Conservation (phyloP, 2,797 vertebrate genomes). For the Bucorvus abyssinicus region DNA sequence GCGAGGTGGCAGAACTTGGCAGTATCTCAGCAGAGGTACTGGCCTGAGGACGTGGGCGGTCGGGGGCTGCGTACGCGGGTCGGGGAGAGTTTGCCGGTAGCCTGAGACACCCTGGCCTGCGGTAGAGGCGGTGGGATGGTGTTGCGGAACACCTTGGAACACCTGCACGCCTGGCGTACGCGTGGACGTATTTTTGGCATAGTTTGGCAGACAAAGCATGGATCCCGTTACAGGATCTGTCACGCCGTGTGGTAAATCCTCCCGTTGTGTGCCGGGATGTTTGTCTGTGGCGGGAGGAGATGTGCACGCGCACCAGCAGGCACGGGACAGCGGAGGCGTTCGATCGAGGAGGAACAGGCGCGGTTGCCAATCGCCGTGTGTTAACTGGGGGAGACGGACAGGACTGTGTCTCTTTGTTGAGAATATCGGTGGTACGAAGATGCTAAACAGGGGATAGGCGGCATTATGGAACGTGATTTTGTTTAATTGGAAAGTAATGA, state of each 20-base stretch:
- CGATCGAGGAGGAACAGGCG: fast-evolving
- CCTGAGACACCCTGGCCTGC: fast-evolving
- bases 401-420: neutral
- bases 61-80: fast-evolving
- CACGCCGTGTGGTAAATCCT: neutral
- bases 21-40: neutral
- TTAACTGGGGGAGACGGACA: neutral
- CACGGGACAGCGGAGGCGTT: fast-evolving
- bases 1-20: neutral
- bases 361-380: fast-evolving
- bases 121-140: neutral
- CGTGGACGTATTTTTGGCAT: fast-evolving
- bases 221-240: neutral
- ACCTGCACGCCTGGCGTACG: fast-evolving
- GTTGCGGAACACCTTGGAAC: fast-evolving
- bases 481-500: neutral
- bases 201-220: neutral
- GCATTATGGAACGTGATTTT: neutral
- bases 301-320: fast-evolving
- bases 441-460: fast-evolving
- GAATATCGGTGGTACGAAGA: neutral
- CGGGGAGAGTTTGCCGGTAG: neutral
- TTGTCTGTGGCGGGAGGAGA: fast-evolving
- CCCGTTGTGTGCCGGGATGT: fast-evolving
- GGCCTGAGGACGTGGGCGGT: fast-evolving